Conservation (phyloP, 2,888 invertebrate species). For the Psylliodes chrysocephalus region DNA sequence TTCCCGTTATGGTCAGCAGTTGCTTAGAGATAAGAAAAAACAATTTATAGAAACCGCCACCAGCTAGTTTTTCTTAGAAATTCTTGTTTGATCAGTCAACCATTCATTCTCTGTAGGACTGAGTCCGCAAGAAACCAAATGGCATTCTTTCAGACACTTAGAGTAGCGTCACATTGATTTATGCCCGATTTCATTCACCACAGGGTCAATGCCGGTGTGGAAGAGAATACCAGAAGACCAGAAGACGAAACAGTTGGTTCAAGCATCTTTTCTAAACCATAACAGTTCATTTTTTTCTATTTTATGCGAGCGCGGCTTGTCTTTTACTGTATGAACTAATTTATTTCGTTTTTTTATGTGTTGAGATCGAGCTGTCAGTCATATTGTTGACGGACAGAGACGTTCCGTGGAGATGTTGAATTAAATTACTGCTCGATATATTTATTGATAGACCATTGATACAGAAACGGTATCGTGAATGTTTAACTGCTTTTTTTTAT, state of each 20-base stretch:
- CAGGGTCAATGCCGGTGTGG: slow-evolving; percentile 18
- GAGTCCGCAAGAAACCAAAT: slow-evolving; percentile 16
- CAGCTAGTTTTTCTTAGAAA: slow-evolving; percentile 1
- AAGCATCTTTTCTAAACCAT: neutral
- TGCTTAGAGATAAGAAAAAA: neutral
- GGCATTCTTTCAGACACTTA: slow-evolving; percentile 23
- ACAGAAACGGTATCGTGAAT: no score
- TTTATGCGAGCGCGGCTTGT: slow-evolving; percentile 1
- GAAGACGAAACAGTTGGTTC: slow-evolving; percentile 17
- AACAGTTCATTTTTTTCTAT: slow-evolving; percentile 21
- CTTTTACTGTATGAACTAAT: slow-evolving; percentile 7
- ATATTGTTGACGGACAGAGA: no score
- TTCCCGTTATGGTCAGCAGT: neutral
- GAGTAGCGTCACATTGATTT: slow-evolving; percentile 26
- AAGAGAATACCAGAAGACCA: no score
- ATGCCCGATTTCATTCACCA: slow-evolving; percentile 18
- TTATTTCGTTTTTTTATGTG: neutral
- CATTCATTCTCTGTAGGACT: no score
- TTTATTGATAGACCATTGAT: no score
- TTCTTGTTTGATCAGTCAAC: slow-evolving; percentile 17
- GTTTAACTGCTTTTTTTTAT: no score
- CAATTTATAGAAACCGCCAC: neutral
- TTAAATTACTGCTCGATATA: neutral
- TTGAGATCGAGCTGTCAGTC: slow-evolving; percentile 16
- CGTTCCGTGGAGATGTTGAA: no score